Base-by-base conservation (phyloP, 2,797 vertebrate genomes). In the Pteronotus mesoamericanus region DNA sequence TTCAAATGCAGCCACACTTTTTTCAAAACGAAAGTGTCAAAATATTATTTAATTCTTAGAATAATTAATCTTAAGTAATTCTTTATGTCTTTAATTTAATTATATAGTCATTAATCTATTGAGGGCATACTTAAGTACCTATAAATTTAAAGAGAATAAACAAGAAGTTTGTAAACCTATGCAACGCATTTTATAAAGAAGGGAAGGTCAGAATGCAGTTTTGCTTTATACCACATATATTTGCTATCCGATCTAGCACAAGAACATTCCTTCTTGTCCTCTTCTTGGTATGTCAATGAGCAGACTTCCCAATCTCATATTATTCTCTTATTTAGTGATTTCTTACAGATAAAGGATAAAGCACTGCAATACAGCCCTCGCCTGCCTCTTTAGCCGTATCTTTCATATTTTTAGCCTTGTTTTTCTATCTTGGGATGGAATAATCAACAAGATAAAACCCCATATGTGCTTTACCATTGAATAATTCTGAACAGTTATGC, bases 21-120 rank as follows among this genome's bases (percentile, higher is more conserved):
- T 64, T 77, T 24, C 18, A 69, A 61, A 34, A 55, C 82, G 46
- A 84, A 44, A 74, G n/a, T 68, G 14, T 89, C 39, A 83, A 82
- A 64, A 66, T 89, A 75, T 77, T 18, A 77, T 48, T 74, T 84
- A 74, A 48, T 46, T 93, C 22, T 88, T 77, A 55, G 4, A 79
- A 61, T 79, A 59, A 79, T 93, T 69, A 87, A 64, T 64, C 26
- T 78, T 86, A 71, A 90, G 10, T 90, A 78, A 85, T 90, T 78
- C 32, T 79, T 79, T 29, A 37, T 77, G 26, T n/a, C 46, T 3
- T 19, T 64, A 61, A 71, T 71, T 77, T 59, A 84, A 59, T 51
- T 69, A 32, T 26, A 78, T 12, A 71, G 51, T 78, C 29, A 71
- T 84, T 84, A 59, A 69, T 77, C 44, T 57, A 34, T 79, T 71